Evolutionary conservation across 2,888 invertebrate genomes (phyloP), one percentile per base, ranked within the genome.

Genomic region (Coleophora flavipennella): DNA sequence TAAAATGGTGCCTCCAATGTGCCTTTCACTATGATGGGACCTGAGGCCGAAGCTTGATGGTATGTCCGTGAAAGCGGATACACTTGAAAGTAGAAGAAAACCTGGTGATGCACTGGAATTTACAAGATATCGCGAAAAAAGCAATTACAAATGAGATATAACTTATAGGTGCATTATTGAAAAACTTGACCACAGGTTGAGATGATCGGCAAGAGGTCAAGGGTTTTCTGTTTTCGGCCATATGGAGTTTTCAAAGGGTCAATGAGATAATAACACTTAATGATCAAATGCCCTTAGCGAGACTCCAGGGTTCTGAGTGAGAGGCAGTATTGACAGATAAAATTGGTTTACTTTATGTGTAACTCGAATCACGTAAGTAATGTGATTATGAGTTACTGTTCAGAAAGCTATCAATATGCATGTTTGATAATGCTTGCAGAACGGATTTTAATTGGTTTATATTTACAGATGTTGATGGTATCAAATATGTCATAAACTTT

Each of bases 401-500:
- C 25, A 8, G 8, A 26, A 27, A 40, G 35, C 39, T 43, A 43
- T 13, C 36, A 20, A 20, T 31, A 40, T 20, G 43, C 40, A 44
- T 39, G 11, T 41, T 33, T 20, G 6, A 20, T 20, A 20, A 3
- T 4, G 20, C 20, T 20, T 20, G 3, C 6, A 43, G 39, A 13
- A 36, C 6, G 14, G 33, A 35, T 43, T 38, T 44, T 48, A 50
- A 34, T 35, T 36, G 14, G 12, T 13, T 42, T 43, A 25, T 38
- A 29, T 55, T 76, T 83, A 64, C 88, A 97, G 96, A 97, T 90
- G 96, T 97, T 67, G 95, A 96, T 74, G 96, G 96, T 69, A 95
- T 97, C 64, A 96, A 95, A 85, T 96, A 92, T 86, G 97, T 97
- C 52, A 94, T 97, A 72, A 97, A 97, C 87, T 96, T 92, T 87